A percentile compares a stretch with the other conserved stretches of the same genome.
These are phyloP conservation scores for Anthoptus insignis DNA, from an alignment of 2,888 invertebrate species.

Conservation along the genomic window DNA sequence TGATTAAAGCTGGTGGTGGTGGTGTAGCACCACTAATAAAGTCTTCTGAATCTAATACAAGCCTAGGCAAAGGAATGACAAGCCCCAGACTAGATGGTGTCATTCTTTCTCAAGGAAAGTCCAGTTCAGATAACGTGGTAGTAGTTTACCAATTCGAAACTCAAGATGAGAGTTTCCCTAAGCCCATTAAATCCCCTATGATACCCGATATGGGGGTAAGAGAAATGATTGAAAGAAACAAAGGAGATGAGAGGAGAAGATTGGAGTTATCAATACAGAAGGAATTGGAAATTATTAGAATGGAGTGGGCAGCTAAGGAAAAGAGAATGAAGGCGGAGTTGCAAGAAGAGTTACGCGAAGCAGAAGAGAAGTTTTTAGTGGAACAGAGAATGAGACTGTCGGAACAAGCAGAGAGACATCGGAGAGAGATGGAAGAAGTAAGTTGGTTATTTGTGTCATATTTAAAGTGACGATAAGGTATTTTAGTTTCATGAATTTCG, in stretches of 20 bases:
- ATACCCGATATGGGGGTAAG: slow-evolving; percentile 74
- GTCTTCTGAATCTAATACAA: slow-evolving; percentile 69
- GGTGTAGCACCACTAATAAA: slow-evolving; percentile 63
- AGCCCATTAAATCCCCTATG: slow-evolving; percentile 70
- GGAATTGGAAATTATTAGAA: slow-evolving; percentile 84
- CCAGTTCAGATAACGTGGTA: slow-evolving; percentile 76
- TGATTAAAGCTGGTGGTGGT: slow-evolving; percentile 63
- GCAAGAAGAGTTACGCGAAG: slow-evolving; percentile 80
- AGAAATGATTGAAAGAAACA: slow-evolving; percentile 77
- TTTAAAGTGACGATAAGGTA: no score
- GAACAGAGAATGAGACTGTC: slow-evolving; percentile 76
- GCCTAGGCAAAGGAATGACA: slow-evolving; percentile 65
- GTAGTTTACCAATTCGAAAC: slow-evolving; percentile 81
- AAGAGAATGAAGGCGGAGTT: slow-evolving; percentile 85
- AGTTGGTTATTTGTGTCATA: no score
- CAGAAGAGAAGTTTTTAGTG: slow-evolving; percentile 76
- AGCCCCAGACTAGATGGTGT: slow-evolving; percentile 80
- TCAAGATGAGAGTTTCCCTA: slow-evolving; percentile 65
- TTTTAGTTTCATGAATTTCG: no score
- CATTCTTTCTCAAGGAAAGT: slow-evolving; percentile 79
- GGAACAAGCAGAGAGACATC: slow-evolving; percentile 78
- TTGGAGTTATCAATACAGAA: slow-evolving; percentile 77
- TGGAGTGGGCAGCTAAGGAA: slow-evolving; percentile 86
- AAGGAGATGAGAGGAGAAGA: slow-evolving; percentile 70
- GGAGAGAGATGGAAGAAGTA: slow-evolving; percentile 79